Conservation (phyloP, 2,888 invertebrate genomes). For the Aricia artaxerxes region DNA sequence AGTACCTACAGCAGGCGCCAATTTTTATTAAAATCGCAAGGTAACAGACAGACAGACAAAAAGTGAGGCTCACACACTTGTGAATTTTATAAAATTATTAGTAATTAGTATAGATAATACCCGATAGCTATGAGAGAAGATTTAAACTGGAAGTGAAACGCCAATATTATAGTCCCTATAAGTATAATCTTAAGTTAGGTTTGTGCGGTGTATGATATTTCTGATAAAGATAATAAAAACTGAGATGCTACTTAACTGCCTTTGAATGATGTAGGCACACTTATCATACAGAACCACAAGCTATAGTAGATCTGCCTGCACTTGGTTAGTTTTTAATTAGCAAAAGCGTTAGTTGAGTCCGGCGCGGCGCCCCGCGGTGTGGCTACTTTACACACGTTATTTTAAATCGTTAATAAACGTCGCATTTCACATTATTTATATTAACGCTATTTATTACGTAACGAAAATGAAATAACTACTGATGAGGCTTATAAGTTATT, state of each 20-base stretch:
- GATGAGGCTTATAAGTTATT: slow-evolving; percentile 47
- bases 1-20: background rate
- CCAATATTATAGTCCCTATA: too few relatives aligned
- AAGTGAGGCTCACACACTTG: too few relatives aligned
- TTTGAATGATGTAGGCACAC: background rate
- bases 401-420: slow-evolving; percentile 71
- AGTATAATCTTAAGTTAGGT: too few relatives aligned
- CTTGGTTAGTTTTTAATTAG: slow-evolving; percentile 33
- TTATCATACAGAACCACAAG: slow-evolving; percentile 5
- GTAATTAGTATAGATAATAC: background rate
- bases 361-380: slow-evolving; percentile 61
- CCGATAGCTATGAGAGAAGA: too few relatives aligned
- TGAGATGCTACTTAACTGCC: background rate
- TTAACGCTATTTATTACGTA: slow-evolving; percentile 71
- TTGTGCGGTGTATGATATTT: too few relatives aligned
- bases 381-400: slow-evolving; percentile 72
- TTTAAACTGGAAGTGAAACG: too few relatives aligned
- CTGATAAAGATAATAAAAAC: too few relatives aligned
- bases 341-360: slow-evolving; percentile 38
- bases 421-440: slow-evolving; percentile 76
- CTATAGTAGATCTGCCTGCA: background rate
- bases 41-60: too few relatives aligned
- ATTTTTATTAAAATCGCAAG: background rate
- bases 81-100: background rate
- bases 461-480: slow-evolving; percentile 63